phyloP scores from a whole-genome alignment of 2,113 vertebrate genomes.

The Varanus salvator region DNA sequence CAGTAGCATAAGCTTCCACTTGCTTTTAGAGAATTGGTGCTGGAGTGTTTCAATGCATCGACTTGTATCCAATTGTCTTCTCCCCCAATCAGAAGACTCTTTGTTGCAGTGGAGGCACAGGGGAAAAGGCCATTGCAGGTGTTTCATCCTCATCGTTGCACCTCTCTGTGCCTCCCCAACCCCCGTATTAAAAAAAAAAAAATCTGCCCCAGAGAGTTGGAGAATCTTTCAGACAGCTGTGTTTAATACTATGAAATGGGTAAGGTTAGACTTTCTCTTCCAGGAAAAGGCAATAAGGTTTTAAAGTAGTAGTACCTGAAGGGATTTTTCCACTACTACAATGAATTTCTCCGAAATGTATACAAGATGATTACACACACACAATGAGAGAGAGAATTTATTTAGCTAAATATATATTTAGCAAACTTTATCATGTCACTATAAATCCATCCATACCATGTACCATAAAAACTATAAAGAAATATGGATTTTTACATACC shows the following conservation, averaged over 20 bases:
- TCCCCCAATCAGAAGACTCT: too few relatives aligned
- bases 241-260: constrained; percentile 8
- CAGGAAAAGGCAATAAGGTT: neutral
- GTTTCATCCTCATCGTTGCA: too few relatives aligned
- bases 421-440: neutral
- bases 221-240: neutral
- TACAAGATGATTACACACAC: neutral
- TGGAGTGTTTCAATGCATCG: neutral
- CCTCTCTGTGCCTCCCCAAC: too few relatives aligned
- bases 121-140: too few relatives aligned
- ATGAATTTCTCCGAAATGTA: neutral
- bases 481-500: neutral
- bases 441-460: neutral
- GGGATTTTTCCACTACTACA: neutral
- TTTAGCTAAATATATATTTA: neutral
- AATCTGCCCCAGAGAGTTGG: too few relatives aligned
- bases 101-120: too few relatives aligned
- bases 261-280: neutral
- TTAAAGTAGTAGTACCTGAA: neutral
- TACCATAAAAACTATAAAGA: constrained; percentile 10
- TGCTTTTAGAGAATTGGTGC: neutral
- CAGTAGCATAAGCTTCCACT: neutral
- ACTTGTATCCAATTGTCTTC: too few relatives aligned
- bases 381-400: too few relatives aligned
- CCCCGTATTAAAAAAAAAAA: too few relatives aligned